These are phyloP conservation scores for Aphelinus certus DNA, from an alignment of 1,140 invertebrate genomes.

Conservation along the genomic window DNA sequence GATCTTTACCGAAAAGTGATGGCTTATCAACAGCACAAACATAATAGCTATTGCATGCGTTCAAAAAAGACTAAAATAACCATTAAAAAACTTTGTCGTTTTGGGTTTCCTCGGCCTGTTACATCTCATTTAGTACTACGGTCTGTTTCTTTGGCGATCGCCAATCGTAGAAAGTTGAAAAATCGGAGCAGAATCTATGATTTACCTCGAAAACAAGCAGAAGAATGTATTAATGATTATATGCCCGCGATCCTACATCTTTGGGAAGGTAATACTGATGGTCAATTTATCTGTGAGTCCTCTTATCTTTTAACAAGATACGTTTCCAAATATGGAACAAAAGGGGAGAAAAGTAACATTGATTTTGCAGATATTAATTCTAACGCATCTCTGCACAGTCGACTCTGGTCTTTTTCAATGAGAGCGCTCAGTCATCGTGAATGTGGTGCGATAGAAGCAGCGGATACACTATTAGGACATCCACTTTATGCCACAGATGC, in stretches of 20 bases:
- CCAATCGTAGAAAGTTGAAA: conserved; percentile 45
- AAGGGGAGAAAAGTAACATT: conserved; percentile 43
- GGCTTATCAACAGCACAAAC: conserved; percentile 45
- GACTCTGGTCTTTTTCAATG: conserved; percentile 46
- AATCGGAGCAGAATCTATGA: conserved; percentile 49
- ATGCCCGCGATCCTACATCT: conserved; percentile 50
- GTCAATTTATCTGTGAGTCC: conserved; percentile 55
- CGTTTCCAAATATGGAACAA: conserved; percentile 46
- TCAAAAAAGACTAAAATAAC: conserved; percentile 40
- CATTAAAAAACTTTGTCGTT: conserved; percentile 42
- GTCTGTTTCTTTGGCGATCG: conserved; percentile 45
- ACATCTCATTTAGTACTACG: conserved; percentile 44
- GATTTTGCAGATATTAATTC: conserved; percentile 27
- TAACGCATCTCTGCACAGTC: conserved; percentile 38
- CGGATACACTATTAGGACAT: conserved; percentile 51
- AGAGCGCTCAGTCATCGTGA: conserved; percentile 49
- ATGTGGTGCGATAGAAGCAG: conserved; percentile 53
- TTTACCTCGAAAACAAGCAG: conserved; percentile 45
- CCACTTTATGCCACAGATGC: conserved; percentile 53
- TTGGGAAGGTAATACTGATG: conserved; percentile 56
- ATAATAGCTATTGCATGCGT: conserved; percentile 43
- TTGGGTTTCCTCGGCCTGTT: conserved; percentile 47
- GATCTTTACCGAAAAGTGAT: conserved; percentile 43
- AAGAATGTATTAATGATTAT: conserved; percentile 54
- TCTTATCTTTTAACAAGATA: conserved; percentile 51